Percentiles rank a stretch among this genome's conserved stretches.
Conservation (phyloP, 2,113 vertebrate genomes). For the Mus musculus region DNA sequence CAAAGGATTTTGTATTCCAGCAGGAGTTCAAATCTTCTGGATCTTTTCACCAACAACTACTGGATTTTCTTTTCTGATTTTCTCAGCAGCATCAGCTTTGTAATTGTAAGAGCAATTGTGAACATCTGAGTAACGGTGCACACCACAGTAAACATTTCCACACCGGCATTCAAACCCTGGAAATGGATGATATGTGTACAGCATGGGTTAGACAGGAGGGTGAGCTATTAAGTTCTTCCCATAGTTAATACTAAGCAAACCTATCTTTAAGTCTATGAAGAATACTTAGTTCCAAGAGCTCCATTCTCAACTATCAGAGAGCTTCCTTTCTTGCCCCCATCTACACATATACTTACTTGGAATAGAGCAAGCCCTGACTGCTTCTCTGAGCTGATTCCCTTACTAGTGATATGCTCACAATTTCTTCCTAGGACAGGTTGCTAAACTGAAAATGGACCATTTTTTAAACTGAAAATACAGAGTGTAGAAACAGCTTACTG, state of each 20-base stretch:
- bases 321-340: not conserved
- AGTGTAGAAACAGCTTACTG: not conserved
- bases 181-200: slow-evolving; percentile 61
- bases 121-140: slow-evolving; percentile 93
- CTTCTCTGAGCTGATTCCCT: not conserved
- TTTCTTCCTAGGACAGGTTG: not conserved
- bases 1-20: slow-evolving; percentile 86
- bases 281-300: not conserved
- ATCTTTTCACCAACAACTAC: slow-evolving; percentile 94
- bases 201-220: not conserved
- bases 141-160: slow-evolving; percentile 92
- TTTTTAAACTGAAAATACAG: not conserved
- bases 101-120: slow-evolving; percentile 95
- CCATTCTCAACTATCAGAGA: not conserved
- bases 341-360: not conserved
- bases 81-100: slow-evolving; percentile 94
- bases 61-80: slow-evolving; percentile 96
- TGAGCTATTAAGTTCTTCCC: not conserved
- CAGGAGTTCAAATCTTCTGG: slow-evolving; percentile 92
- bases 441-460: not conserved
- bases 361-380: not conserved
- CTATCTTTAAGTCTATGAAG: not conserved
- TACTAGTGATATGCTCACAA: not conserved
- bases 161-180: slow-evolving; percentile 94
- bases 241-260: not conserved